A percentile compares a stretch with the other conserved stretches of the same genome.
phyloP scores from a whole-genome alignment of 2,888 invertebrate species.

The Cerastis leucographa region DNA sequence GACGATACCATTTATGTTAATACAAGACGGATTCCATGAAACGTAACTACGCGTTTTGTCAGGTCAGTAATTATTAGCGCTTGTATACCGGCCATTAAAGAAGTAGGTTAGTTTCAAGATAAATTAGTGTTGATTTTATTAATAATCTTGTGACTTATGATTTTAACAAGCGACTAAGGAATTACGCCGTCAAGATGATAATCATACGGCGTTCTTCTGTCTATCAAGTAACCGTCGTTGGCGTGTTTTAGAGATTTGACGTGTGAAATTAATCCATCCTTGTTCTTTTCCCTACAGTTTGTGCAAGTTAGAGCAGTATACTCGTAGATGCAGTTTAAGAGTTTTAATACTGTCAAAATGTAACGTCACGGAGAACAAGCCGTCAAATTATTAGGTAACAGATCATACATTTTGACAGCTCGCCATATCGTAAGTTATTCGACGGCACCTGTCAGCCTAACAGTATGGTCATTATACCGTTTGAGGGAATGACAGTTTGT shows the following conservation, averaged over 20 bases:
- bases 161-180: slow-evolving; percentile 1
- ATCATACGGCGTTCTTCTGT: not conserved
- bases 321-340: not conserved
- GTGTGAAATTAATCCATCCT: not conserved
- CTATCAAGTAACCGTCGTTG: not conserved
- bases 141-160: slow-evolving; percentile 10
- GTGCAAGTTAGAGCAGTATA: not conserved
- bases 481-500: not conserved
- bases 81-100: slow-evolving; percentile 21
- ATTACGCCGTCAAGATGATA: slow-evolving; percentile 20
- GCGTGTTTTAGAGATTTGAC: not conserved
- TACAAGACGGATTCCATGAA: slow-evolving; percentile 71
- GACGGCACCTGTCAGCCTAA: not conserved
- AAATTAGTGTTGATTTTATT: slow-evolving; percentile 36
- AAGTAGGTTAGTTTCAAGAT: slow-evolving; percentile 49
- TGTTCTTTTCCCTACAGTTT: not conserved
- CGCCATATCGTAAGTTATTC: not conserved
- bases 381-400: not conserved
- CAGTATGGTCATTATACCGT: not conserved
- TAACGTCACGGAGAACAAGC: not conserved
- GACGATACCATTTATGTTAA: slow-evolving; percentile 67
- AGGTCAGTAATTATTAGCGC: slow-evolving; percentile 52
- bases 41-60: slow-evolving; percentile 67
- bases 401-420: not conserved
- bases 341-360: not conserved